Conservation (phyloP, 2,888 invertebrate species). For the Drosophila phalerata region DNA sequence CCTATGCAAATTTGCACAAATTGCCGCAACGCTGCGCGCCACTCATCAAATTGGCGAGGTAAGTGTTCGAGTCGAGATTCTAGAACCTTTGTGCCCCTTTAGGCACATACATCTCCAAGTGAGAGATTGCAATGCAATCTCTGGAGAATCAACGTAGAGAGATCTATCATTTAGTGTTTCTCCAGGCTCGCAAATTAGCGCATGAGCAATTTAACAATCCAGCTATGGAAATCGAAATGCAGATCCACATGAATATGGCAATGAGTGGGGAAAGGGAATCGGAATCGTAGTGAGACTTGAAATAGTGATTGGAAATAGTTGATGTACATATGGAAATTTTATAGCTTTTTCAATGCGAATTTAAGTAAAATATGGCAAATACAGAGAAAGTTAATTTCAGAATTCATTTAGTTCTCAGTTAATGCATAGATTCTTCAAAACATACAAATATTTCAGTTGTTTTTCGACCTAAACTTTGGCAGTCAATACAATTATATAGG, state of each 20-base stretch:
- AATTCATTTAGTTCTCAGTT: not conserved
- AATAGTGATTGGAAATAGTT: slow-evolving; percentile 7
- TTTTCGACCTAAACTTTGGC: slow-evolving; percentile 3
- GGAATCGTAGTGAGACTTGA: slow-evolving; percentile 8
- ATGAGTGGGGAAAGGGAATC: slow-evolving; percentile 2
- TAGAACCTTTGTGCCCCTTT: not conserved
- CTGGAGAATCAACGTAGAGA: not conserved
- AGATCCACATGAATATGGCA: slow-evolving; percentile 22
- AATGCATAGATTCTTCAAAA: not conserved
- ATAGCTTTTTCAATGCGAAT: slow-evolving; percentile 13
- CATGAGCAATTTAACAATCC: slow-evolving; percentile 53
- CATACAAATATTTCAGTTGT: not conserved
- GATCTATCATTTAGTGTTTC: slow-evolving; percentile 57
- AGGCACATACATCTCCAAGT: slow-evolving; percentile 12
- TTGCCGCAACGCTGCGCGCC: slow-evolving; percentile 87
- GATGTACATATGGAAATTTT: slow-evolving; percentile 23
- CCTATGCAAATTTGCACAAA: slow-evolving; percentile 88
- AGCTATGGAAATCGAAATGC: slow-evolving; percentile 42
- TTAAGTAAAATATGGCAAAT: not conserved
- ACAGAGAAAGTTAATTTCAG: slow-evolving; percentile 13
- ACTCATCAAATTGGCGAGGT: slow-evolving; percentile 84
- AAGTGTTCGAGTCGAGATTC: slow-evolving; percentile 62
- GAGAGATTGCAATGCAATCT: slow-evolving; percentile 32
- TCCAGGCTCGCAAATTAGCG: slow-evolving; percentile 60
- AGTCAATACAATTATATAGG: fast-evolving